Base-by-base conservation (phyloP, 2,113 vertebrate species). In the Camelus dromedarius region DNA sequence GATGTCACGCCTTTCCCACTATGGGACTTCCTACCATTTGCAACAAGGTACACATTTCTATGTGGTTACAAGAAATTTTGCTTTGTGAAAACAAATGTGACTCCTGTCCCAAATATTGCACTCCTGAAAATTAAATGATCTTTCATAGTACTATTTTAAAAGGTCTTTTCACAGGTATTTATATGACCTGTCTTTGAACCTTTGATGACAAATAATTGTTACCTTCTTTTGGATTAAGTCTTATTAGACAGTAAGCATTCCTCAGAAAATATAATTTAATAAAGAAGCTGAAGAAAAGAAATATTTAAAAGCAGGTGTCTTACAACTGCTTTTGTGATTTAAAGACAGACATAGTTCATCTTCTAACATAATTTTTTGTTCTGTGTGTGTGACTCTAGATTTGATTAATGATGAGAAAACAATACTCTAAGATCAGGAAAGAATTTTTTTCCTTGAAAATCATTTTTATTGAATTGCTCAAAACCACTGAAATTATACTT, bases 391-490 rank as follows among this genome's bases (percentile, higher is more conserved):
- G 38, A 91, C 60, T 84, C 64, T 95, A 60, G n/a, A 56, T 89
- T 87, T 95, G 8, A 69, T 80, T 90, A 94, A 91, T 28, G 8
- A 89, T 77, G 58, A 48, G 79, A 90, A 93, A 86, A 18, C n/a
- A 94, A 50, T 69, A 42, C 62, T 73, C 8, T n/a, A 56, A 83
- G 30, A 75, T 83, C 46, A 48, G 35, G 38, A 96, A 77, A 79
- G 52, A 42, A 81, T 10, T 58, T 94, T 90, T 18, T 85, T 28
- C 48, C 91, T 95, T 93, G 80, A 91, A 95, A 80, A 50, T 42
- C 5, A n/a, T 87, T 89, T 95, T 95, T 62, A 80, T 42, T n/a
- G 69, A 85, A 52, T 92, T 89, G 67, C 60, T 95, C 52, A 67
- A 72, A 92, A 48, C 4, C 52, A 90, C 38, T 90, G 50, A 80